Conservation (phyloP, 2,113 vertebrate genomes). For the Aplodontia rufa region DNA sequence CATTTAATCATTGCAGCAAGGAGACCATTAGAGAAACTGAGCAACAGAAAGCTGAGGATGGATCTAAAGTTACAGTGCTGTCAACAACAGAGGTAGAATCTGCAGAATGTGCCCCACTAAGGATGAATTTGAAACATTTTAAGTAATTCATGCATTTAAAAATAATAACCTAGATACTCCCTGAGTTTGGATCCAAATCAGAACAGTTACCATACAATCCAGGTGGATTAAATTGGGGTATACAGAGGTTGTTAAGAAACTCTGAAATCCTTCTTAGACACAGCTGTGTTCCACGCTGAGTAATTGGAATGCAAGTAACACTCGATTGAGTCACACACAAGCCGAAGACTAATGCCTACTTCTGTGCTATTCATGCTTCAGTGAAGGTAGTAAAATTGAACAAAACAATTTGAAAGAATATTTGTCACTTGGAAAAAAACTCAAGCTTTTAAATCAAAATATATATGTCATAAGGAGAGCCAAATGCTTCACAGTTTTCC, state of each 20-base stretch:
- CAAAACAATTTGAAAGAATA: slow-evolving; percentile 71
- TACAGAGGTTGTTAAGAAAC: slow-evolving; percentile 41
- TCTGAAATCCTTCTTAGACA: slow-evolving; percentile 31
- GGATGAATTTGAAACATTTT: neutral
- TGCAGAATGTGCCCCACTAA: neutral
- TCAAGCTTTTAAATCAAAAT: slow-evolving; percentile 71
- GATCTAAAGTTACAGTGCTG: neutral
- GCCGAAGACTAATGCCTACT: slow-evolving; percentile 55
- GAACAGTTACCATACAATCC: neutral
- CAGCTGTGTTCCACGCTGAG: neutral
- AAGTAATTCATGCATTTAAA: neutral
- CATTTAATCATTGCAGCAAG: slow-evolving; percentile 10
- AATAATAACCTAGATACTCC: neutral
- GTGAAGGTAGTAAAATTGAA: slow-evolving; percentile 67
- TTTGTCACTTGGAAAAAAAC: slow-evolving; percentile 44
- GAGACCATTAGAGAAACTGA: neutral
- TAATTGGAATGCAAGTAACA: slow-evolving; percentile 65
- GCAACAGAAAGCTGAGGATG: neutral
- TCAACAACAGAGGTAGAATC: neutral
- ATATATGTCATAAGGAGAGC: slow-evolving; percentile 48
- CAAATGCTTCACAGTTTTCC: slow-evolving; percentile 58
- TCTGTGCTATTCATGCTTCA: slow-evolving; percentile 70
- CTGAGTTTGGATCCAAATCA: neutral
- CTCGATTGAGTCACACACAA: slow-evolving; percentile 61
- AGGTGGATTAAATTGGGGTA: neutral